These are phyloP conservation scores for Druon quercuslanigerum DNA, from an alignment of 1,140 invertebrate genomes.

Conservation along the genomic window DNA sequence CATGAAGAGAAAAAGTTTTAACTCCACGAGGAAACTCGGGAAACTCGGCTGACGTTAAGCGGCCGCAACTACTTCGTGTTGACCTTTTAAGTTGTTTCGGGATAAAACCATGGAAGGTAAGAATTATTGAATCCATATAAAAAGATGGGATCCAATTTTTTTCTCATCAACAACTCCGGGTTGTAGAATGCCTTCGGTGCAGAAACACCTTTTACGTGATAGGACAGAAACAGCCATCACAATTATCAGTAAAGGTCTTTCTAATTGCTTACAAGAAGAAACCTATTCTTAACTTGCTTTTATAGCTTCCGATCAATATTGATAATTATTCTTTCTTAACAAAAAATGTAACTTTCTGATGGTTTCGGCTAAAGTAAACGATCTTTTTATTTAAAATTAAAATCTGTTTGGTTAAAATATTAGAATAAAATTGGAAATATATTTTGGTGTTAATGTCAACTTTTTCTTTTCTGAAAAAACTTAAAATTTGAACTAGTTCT, in stretches of 20 bases:
- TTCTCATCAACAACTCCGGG: constrained; percentile 43
- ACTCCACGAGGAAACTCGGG: constrained; percentile 9
- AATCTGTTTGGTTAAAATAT: no score
- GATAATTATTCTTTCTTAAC: no score
- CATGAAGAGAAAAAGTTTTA: constrained; percentile 5
- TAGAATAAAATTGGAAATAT: no score
- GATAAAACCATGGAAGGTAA: background rate
- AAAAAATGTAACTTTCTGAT: no score
- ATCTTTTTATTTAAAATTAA: no score
- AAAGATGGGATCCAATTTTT: background rate
- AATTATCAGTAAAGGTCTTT: constrained; percentile 19
- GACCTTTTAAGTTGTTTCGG: constrained; percentile 20
- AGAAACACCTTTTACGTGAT: constrained; percentile 66
- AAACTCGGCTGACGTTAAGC: background rate
- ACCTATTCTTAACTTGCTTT: background rate
- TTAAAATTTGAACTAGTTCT: no score
- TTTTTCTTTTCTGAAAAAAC: no score
- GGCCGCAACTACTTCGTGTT: background rate
- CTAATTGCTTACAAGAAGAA: constrained; percentile 18
- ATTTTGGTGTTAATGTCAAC: no score
- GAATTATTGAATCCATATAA: constrained; percentile 7
- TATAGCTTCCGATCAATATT: background rate
- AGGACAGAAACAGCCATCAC: constrained; percentile 22
- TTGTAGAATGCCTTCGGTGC: constrained; percentile 57
- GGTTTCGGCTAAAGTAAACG: no score